Percentiles rank a stretch among this genome's conserved stretches.
Evolutionary conservation across 1,140 invertebrate genomes (phyloP).

Genomic region (Caerostris darwini): DNA sequence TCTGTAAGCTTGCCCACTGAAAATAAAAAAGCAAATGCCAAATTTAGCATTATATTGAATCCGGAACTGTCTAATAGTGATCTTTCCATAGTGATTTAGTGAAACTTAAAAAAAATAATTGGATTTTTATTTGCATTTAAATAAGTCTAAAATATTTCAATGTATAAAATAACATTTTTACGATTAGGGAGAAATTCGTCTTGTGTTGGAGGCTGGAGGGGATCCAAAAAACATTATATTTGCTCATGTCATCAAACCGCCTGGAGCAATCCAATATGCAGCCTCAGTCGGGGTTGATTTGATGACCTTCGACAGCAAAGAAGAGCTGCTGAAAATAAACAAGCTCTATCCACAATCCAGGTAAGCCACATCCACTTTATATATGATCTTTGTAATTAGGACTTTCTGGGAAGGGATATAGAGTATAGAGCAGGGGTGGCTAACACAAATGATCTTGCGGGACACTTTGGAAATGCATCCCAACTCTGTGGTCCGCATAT

Average conservation of each 20-base stretch:
- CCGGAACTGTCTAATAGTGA: not conserved
- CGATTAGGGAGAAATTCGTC: constrained; percentile 90
- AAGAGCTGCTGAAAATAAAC: constrained; percentile 95
- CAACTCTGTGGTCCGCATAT: too few species aligned
- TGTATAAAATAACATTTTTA: not conserved
- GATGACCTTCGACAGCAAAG: constrained; percentile 98
- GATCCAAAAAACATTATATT: constrained; percentile 93
- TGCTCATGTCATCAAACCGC: constrained; percentile 97
- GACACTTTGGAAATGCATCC: too few species aligned
- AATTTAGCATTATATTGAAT: not conserved
- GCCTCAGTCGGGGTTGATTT: constrained; percentile 87
- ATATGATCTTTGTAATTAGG: too few species aligned
- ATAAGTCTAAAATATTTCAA: not conserved
- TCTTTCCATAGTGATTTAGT: not conserved
- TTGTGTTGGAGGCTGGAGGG: constrained; percentile 90
- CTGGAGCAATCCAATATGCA: constrained; percentile 96
- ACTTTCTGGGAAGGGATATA: too few species aligned
- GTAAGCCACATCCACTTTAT: constrained; percentile 82
- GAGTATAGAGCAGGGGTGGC: too few species aligned
- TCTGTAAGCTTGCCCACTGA: too few species aligned
- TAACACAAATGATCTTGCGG: too few species aligned
- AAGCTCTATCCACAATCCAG: constrained; percentile 90
- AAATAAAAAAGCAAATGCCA: not conserved
- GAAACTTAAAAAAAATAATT: not conserved
- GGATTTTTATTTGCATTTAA: not conserved